Evolutionary conservation across 1,140 invertebrate species (phyloP), one percentile per base, ranked within the genome.

Genomic region (Drosophila gunungcola): DNA sequence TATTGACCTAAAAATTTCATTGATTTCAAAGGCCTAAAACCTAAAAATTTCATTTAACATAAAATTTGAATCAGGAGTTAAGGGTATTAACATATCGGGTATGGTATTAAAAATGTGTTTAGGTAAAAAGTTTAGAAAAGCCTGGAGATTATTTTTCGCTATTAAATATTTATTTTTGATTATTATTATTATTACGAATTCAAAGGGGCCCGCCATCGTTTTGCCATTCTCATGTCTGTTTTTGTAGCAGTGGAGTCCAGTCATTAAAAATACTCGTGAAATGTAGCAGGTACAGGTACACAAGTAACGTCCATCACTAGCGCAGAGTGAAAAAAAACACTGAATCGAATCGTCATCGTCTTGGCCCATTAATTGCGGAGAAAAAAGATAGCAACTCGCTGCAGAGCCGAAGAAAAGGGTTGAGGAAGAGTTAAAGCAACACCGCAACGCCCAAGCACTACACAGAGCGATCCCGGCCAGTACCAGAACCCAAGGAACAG

Each of bases 311-410:
- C 51, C 51, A 53, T 53, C 51, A 11, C 51, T 53, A 38, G 34
- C 29, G 7, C 11, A 12, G 39, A 49, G 46, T 32, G 46, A 36
- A 13, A 49, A 49, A 51, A 51, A 51, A 45, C 55, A 46, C 54
- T 65, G 45, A 52, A 52, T 36, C 49, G 61, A 61, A 36, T 67
- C 64, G 60, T 68, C 64, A 65, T 68, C 61, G 64, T 65, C 48
- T 63, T 60, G 60, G 54, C 27, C 36, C 45, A 65, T 52, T 67
- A 42, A 67, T 64, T 67, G 63, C 43, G 5, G 38, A 64, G 58
- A 51, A 68, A 68, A 58, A 51, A 51, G 29, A 29, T 13, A 11
- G 29, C n/a, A 3, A 41, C 34, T 63, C 13, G 27, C 39, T 56
- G 60, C 39, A 16, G 11, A 43, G 45, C 45, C 60, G 42, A 36